Conservation (phyloP, 2,113 vertebrate species). For the Morone chrysops region DNA sequence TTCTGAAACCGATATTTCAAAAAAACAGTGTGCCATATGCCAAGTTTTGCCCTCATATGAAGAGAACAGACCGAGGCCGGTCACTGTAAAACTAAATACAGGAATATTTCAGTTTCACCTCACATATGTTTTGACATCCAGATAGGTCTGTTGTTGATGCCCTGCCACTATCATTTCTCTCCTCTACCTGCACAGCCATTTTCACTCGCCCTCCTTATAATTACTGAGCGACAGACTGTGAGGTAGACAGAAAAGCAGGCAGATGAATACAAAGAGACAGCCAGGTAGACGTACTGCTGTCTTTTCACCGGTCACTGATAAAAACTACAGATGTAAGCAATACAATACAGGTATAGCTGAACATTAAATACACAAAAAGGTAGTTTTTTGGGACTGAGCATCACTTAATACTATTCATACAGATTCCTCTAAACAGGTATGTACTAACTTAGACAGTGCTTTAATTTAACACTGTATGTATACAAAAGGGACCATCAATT, state of each 20-base stretch:
- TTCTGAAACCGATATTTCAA: slow-evolving; percentile 8
- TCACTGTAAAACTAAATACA: not conserved
- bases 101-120: not conserved
- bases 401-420: not conserved
- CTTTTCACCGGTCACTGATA: not conserved
- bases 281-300: not conserved
- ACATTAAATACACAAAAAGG: not conserved
- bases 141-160: slow-evolving; percentile 9
- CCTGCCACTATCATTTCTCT: slow-evolving; percentile 11
- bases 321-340: not conserved
- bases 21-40: not conserved
- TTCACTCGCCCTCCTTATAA: slow-evolving; percentile 9
- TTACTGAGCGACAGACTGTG: not conserved
- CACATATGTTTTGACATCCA: not conserved
- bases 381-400: not conserved
- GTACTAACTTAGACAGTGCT: not conserved
- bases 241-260: slow-evolving; percentile 26
- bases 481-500: not conserved
- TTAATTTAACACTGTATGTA: not conserved
- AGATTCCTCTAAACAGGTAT: not conserved
- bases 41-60: not conserved
- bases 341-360: not conserved
- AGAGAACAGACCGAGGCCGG: not conserved
- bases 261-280: slow-evolving; percentile 8
- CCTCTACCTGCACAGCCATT: slow-evolving; percentile 1